Base-by-base conservation (phyloP, 2,113 vertebrate genomes). In the Caretta caretta region DNA sequence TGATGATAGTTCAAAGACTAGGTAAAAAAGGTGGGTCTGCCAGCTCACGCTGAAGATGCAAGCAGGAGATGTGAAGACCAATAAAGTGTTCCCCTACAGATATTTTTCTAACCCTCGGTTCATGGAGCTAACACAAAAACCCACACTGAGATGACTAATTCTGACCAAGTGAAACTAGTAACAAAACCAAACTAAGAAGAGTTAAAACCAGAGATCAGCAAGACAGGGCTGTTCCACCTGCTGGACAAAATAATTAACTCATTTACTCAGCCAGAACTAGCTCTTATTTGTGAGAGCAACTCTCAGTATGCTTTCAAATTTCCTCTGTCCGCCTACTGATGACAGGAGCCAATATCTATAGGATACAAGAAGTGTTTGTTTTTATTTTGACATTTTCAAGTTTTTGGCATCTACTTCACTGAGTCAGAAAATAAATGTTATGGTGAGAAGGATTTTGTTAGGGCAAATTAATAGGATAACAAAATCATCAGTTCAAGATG, bases 221-320 rank as follows among this genome's bases (percentile, higher is more conserved):
- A 93, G 62, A 46, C 25, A 78, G 78, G 49, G 31, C 8, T 35
- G 46, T 62, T 92, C 65, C 90, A 89, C 1, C 62, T 84, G 84
- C 6, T 82, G 38, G 29, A 87, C 80, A 87, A 82, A 76, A 46
- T 42, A 48, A n/a, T 49, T 83, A 49, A 83, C 17, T 8, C 1
- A 82, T 84, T 81, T 81, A 82, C n/a, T 76, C 24, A 35, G 75
- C 48, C 6, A 4, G 20, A 89, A 65, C 16, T 11, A 1, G 1
- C 29, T 80, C 65, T 38, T 72, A 72, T 72, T 38, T 27, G 54
- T 50, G 83, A 54, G 86, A 16, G 3, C 19, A 88, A 13, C 25
- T 8, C 13, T 46, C 38, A 38, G 6, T 6, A 25, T 46, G 22
- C 51, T 62, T 83, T 82, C 12, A 29, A 20, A 24, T 20, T 1